A percentile compares a stretch with the other conserved stretches of the same genome.
Evolutionary conservation across 23 tunicate genomes (phyloP).

Genomic region (Ascidia mentula): DNA sequence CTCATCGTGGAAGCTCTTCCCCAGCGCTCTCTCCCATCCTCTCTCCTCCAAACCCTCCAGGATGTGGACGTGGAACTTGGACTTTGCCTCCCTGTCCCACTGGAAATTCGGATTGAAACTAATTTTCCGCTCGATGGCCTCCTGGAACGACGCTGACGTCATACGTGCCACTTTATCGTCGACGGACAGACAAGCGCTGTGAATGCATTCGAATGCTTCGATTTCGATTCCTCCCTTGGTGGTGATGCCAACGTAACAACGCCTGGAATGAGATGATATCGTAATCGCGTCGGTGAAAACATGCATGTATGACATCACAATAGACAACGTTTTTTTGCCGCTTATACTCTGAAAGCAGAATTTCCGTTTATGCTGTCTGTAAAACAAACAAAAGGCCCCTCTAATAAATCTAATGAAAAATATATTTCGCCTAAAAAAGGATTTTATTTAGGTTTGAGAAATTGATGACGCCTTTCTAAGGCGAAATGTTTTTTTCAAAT

Average conservation of each 20-base stretch:
- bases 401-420: no score
- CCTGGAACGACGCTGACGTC: neutral
- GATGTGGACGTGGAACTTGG: neutral
- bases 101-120: neutral
- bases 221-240: neutral
- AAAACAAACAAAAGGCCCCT: no score
- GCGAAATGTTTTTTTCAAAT: no score
- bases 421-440: no score
- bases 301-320: neutral
- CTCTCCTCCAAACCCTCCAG: neutral
- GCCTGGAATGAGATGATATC: neutral
- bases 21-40: neutral
- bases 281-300: neutral
- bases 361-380: no score
- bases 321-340: neutral
- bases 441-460: no score
- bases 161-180: neutral
- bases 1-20: neutral
- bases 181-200: neutral
- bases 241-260: neutral
- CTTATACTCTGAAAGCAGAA: neutral
- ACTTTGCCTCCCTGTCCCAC: neutral
- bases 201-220: neutral
- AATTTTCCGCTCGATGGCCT: neutral
- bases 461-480: no score